A percentile compares a stretch with the other conserved stretches of the same genome.
These are phyloP conservation scores for Andrena camellia DNA, from an alignment of 2,888 invertebrate species.

Conservation along the genomic window DNA sequence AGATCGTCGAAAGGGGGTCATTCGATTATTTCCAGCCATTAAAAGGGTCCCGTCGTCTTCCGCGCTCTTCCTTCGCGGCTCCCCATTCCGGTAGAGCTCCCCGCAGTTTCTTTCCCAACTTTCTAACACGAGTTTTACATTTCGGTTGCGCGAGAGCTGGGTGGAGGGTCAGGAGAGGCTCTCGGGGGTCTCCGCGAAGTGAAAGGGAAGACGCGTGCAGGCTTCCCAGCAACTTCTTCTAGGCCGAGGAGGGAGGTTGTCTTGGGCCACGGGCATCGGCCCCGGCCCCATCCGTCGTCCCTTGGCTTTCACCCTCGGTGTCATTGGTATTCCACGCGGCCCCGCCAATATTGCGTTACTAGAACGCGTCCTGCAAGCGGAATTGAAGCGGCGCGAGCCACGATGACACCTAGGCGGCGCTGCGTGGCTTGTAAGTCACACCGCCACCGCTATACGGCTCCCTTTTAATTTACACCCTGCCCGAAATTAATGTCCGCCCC, in stretches of 20 bases:
- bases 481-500: slow-evolving; percentile 75
- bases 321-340: slow-evolving; percentile 82
- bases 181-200: slow-evolving; percentile 8
- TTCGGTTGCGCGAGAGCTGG: slow-evolving; percentile 65
- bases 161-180: slow-evolving; percentile 22
- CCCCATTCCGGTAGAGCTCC: slow-evolving; percentile 22
- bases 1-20: slow-evolving; percentile 73
- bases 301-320: slow-evolving; percentile 42
- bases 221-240: slow-evolving; percentile 40
- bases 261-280: slow-evolving; percentile 55
- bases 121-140: slow-evolving; percentile 83
- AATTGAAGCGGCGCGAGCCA: slow-evolving; percentile 75
- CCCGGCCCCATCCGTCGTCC: slow-evolving; percentile 14
- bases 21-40: slow-evolving; percentile 82
- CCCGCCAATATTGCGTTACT: slow-evolving; percentile 85
- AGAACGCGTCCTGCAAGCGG: slow-evolving; percentile 81
- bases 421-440: slow-evolving; percentile 79
- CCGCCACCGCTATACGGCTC: slow-evolving; percentile 70
- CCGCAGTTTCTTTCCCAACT: slow-evolving; percentile 74
- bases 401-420: slow-evolving; percentile 56
- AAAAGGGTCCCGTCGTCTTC: slow-evolving; percentile 66
- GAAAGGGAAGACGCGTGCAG: slow-evolving; percentile 28
- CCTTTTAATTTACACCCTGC: slow-evolving; percentile 79
- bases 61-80: slow-evolving; percentile 24
- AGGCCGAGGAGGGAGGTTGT: slow-evolving; percentile 44